A percentile compares a stretch with the other conserved stretches of the same genome.
Evolutionary conservation across 2,797 vertebrate genomes (phyloP).

Genomic region (Ptychadena robeensis): DNA sequence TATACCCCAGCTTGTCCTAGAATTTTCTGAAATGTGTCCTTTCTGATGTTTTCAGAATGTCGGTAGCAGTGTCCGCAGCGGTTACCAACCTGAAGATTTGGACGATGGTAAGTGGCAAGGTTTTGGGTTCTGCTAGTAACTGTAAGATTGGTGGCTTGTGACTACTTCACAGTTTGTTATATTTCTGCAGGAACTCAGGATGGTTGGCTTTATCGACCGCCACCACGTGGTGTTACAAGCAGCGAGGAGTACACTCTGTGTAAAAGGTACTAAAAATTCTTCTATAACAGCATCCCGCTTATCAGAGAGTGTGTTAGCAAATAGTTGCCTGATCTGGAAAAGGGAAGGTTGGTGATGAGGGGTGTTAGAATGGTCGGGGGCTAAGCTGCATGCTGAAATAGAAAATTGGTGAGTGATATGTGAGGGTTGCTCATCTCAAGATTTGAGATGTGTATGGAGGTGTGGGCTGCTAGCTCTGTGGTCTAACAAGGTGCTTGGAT

Average conservation of each 20-base stretch:
- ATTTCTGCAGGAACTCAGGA: conserved; percentile 79
- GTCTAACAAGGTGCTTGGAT: no score
- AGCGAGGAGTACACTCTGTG: conserved; percentile 98
- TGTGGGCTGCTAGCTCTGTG: no score
- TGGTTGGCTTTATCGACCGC: conserved; percentile 96
- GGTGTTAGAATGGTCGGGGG: no score
- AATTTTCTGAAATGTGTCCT: conserved; percentile 32
- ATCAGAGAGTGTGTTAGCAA: no score
- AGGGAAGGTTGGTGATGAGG: no score
- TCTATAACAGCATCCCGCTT: no score
- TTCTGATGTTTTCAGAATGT: conserved; percentile 79
- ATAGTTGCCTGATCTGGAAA: no score
- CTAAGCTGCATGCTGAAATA: no score
- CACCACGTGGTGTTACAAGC: conserved; percentile 96
- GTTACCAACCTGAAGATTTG: conserved; percentile 85
- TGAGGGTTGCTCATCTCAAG: no score
- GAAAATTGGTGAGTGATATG: no score
- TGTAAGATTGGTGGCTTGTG: neutral
- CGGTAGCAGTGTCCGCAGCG: conserved; percentile 83
- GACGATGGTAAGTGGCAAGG: conserved; percentile 83
- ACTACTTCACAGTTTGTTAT: neutral
- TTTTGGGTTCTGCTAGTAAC: neutral
- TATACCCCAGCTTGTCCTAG: neutral
- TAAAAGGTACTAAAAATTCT: no score
- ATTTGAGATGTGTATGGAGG: no score